Evolutionary conservation across 2,888 invertebrate genomes (phyloP).

Genomic region (Esperia sulphurella): DNA sequence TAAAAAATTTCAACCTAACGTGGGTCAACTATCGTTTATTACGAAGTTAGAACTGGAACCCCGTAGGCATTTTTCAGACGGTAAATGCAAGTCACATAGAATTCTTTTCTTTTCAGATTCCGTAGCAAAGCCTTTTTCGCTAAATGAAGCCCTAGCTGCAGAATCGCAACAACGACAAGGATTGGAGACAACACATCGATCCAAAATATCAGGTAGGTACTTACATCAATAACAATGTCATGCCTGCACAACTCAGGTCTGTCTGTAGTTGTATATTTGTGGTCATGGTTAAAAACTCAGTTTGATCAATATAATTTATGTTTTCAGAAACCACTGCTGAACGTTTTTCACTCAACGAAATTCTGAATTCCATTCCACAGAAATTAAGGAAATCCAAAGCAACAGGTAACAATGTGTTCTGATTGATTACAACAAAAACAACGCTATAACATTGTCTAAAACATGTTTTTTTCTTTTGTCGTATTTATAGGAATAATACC

Average conservation of each 20-base stretch:
- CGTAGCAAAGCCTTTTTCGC: conserved; percentile 44
- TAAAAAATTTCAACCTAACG: too few relatives aligned
- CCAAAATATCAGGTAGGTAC: background rate
- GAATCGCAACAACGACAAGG: conserved; percentile 30
- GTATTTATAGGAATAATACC: conserved; percentile 4
- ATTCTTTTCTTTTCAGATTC: conserved; percentile 36
- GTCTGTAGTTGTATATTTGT: too few relatives aligned
- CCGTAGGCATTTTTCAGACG: too few relatives aligned
- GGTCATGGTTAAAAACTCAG: too few relatives aligned
- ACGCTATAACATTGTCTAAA: background rate
- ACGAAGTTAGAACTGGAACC: too few relatives aligned
- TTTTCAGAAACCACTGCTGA: conserved; percentile 29
- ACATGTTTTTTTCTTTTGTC: background rate
- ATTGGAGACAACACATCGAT: background rate
- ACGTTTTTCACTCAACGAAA: conserved; percentile 27
- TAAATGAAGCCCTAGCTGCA: conserved; percentile 52
- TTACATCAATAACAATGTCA: too few relatives aligned
- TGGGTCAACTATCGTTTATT: too few relatives aligned
- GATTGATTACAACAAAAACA: background rate
- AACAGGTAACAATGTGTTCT: conserved; percentile 21
- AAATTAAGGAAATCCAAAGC: conserved; percentile 25
- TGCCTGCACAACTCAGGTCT: too few relatives aligned
- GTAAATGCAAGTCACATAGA: too few relatives aligned
- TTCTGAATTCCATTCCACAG: conserved; percentile 17
- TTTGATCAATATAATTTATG: background rate